Evolutionary conservation across 2,797 vertebrate genomes (phyloP).

Genomic region (Aulostomus chinensis): DNA sequence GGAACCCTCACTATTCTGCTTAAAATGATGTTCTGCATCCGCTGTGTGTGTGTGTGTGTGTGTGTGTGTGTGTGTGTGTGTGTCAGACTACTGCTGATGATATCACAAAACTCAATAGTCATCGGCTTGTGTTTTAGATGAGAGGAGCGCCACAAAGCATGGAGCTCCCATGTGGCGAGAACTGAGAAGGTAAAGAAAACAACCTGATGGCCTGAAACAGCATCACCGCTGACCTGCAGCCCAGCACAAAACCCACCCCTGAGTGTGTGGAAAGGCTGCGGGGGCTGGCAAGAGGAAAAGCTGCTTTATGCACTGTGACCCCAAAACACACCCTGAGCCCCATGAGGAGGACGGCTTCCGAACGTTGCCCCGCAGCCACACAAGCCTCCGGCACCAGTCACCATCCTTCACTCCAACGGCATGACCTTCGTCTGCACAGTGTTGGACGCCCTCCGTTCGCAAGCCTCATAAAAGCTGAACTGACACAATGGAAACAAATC

Average conservation of each 20-base stretch:
- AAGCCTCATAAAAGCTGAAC: conserved; percentile 29
- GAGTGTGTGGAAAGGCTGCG: conserved; percentile 23
- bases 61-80: conserved; percentile 3
- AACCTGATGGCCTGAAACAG: conserved; percentile 54
- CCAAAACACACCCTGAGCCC: conserved; percentile 28
- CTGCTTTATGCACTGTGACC: conserved; percentile 50
- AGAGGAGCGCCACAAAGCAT: conserved; percentile 45
- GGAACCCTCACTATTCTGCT: too few species aligned
- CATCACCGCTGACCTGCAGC: conserved; percentile 51
- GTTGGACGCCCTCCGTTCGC: conserved; percentile 26
- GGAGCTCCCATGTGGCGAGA: conserved; percentile 34
- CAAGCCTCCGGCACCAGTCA: conserved; percentile 46
- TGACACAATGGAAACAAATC: conserved; percentile 58
- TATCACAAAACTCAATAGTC: conserved; percentile 28
- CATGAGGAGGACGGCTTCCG: conserved; percentile 19
- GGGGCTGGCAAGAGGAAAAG: conserved; percentile 4
- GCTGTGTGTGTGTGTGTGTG: neutral
- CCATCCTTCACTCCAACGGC: conserved; percentile 30
- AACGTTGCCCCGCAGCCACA: conserved; percentile 56
- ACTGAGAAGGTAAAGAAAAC: conserved; percentile 59
- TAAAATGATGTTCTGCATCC: too few species aligned
- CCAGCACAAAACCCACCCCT: conserved; percentile 50
- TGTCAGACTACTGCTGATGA: conserved; percentile 23
- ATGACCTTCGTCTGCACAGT: conserved; percentile 38
- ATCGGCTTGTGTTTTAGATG: conserved; percentile 43